Conservation (phyloP, 2,797 vertebrate species). For the Novumbra hubbsi region DNA sequence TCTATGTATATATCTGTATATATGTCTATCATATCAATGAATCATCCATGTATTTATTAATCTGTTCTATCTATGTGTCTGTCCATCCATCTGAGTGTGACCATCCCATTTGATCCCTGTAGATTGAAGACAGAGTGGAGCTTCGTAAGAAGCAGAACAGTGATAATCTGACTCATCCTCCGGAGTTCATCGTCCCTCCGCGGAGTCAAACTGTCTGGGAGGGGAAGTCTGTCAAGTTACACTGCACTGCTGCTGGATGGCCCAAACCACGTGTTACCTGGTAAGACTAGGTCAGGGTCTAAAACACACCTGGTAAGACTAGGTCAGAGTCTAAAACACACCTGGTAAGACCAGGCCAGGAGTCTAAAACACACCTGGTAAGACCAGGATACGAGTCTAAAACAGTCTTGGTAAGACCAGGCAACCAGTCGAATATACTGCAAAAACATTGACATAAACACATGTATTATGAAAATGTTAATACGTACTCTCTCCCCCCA, state of each 20-base stretch:
- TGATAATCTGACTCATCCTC: conserved; percentile 87
- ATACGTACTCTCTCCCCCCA: too few species aligned
- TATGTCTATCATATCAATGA: neutral
- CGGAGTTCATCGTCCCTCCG: conserved; percentile 89
- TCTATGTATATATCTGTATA: neutral
- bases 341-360: conserved; percentile 78
- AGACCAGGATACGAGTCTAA: neutral
- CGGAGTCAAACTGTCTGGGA: conserved; percentile 95
- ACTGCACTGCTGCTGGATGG: conserved; percentile 93
- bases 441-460: too few species aligned
- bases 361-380: conserved; percentile 44
- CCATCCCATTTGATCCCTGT: conserved; percentile 21
- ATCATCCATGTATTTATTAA: too few species aligned
- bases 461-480: too few species aligned
- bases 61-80: too few species aligned
- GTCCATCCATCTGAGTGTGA: neutral
- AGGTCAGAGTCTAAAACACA: conserved; percentile 1
- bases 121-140: conserved; percentile 88
- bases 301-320: conserved; percentile 79
- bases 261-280: conserved; percentile 91
- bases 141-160: conserved; percentile 90
- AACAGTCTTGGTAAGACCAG: neutral
- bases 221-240: conserved; percentile 84
- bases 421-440: too few species aligned
- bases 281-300: conserved; percentile 64